Percentiles rank a stretch among this genome's conserved stretches.
Conservation (phyloP, 2,888 invertebrate genomes). For the Mystacides longicornis region DNA sequence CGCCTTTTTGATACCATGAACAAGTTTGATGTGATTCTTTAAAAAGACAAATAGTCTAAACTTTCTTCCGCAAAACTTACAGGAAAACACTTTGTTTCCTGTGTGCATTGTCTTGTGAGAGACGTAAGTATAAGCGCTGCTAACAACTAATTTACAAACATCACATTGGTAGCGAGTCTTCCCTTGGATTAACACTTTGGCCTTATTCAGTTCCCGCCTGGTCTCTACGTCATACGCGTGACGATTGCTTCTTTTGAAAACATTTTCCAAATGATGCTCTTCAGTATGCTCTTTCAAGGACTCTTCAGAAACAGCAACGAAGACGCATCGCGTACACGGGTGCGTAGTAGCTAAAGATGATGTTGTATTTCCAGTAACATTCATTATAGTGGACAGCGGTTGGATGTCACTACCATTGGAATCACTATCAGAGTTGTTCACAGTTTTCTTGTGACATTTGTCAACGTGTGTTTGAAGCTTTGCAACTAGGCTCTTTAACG, state of each 20-base stretch:
- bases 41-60: conserved; percentile 20
- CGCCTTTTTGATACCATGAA: conserved; percentile 15
- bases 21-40: conserved; percentile 21
- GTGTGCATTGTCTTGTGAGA: conserved; percentile 59
- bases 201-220: conserved; percentile 36
- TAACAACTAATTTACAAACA: conserved; percentile 51
- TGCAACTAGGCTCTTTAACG: conserved; percentile 3
- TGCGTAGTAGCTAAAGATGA: neutral
- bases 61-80: conserved; percentile 52
- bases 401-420: conserved; percentile 13
- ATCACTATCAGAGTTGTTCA: conserved; percentile 1
- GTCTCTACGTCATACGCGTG: conserved; percentile 31
- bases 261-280: conserved; percentile 4
- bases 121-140: conserved; percentile 55
- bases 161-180: conserved; percentile 50
- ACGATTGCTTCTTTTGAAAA: conserved; percentile 21
- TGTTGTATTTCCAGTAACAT: neutral
- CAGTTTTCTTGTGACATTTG: conserved; percentile 6
- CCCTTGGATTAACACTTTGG: conserved; percentile 39
- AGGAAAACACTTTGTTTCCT: conserved; percentile 57
- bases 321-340: conserved; percentile 19
- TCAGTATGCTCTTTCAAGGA: conserved; percentile 15
- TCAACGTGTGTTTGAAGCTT: conserved; percentile 9
- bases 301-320: conserved; percentile 5
- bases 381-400: conserved; percentile 16